phyloP scores from a whole-genome alignment of 2,888 invertebrate genomes.

The Chalcis sispes region DNA sequence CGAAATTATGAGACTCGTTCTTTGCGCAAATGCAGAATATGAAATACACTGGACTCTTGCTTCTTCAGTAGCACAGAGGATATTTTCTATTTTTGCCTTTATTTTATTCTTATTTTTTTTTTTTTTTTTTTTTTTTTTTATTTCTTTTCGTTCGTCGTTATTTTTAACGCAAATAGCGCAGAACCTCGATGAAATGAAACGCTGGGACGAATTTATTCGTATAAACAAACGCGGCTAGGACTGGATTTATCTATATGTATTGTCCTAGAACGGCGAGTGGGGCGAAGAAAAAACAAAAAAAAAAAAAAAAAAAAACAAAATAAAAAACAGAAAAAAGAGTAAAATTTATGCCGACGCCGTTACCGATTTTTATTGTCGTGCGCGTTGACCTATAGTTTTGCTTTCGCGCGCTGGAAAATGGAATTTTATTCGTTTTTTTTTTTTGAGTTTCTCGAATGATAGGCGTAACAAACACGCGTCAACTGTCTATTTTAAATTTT shows the following conservation, averaged over 20 bases:
- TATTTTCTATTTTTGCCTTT: no score
- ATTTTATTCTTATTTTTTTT: no score
- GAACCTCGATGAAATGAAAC: constrained; percentile 7
- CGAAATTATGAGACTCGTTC: constrained; percentile 32
- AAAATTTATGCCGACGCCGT: constrained; percentile 14
- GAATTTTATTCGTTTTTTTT: no score
- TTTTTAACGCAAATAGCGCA: constrained; percentile 19
- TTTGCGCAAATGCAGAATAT: no score
- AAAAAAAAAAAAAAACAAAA: no score
- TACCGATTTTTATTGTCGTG: constrained; percentile 16
- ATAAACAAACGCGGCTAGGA: constrained; percentile 34
- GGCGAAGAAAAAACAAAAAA: no score
- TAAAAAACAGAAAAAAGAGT: not conserved
- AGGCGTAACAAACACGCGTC: no score
- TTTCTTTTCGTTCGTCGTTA: not conserved
- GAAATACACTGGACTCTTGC: not conserved
- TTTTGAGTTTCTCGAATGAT: no score
- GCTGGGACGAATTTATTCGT: constrained; percentile 22
- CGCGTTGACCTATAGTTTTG: not conserved
- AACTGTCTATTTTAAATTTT: no score
- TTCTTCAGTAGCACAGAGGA: no score
- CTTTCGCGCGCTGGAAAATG: not conserved
- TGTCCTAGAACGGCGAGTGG: no score
- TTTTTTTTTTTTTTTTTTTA: not conserved
- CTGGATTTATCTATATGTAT: no score